Evolutionary conservation across 2,888 invertebrate species (phyloP).

Genomic region (Odontothrips loti): DNA sequence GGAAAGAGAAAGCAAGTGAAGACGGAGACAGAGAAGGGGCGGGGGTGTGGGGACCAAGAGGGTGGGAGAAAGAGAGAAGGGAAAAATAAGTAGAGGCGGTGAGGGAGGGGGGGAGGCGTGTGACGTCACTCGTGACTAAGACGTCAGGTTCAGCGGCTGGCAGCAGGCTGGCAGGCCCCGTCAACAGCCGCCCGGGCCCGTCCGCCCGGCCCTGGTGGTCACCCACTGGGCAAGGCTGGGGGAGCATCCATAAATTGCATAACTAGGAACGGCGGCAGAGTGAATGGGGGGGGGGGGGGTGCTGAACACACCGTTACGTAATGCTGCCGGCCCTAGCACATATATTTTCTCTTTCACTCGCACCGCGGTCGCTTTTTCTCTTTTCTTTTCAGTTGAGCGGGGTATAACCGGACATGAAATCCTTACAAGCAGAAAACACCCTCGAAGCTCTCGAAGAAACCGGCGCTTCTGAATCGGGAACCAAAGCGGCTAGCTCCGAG

Average conservation of each 20-base stretch:
- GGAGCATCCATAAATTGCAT: not conserved
- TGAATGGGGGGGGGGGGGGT: no score
- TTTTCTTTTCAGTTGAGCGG: no score
- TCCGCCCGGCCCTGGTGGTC: not conserved
- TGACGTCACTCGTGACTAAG: constrained; percentile 21
- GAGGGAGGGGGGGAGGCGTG: not conserved
- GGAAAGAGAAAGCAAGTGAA: not conserved
- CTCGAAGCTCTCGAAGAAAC: no score
- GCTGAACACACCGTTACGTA: no score
- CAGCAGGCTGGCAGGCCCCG: not conserved
- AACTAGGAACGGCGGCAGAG: not conserved
- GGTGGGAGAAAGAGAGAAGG: not conserved
- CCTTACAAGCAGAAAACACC: no score
- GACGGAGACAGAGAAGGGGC: not conserved
- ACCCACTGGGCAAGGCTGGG: not conserved
- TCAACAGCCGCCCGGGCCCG: not conserved
- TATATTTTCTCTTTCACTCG: no score
- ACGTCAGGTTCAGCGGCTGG: not conserved
- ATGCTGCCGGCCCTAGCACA: no score
- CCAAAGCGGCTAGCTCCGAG: no score
- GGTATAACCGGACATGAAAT: no score
- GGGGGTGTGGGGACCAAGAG: not conserved
- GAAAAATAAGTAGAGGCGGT: not conserved
- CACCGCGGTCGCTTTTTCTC: no score
- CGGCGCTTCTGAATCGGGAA: no score